Evolutionary conservation across 2,888 invertebrate genomes (phyloP).

Genomic region (Drosophila ezoana): DNA sequence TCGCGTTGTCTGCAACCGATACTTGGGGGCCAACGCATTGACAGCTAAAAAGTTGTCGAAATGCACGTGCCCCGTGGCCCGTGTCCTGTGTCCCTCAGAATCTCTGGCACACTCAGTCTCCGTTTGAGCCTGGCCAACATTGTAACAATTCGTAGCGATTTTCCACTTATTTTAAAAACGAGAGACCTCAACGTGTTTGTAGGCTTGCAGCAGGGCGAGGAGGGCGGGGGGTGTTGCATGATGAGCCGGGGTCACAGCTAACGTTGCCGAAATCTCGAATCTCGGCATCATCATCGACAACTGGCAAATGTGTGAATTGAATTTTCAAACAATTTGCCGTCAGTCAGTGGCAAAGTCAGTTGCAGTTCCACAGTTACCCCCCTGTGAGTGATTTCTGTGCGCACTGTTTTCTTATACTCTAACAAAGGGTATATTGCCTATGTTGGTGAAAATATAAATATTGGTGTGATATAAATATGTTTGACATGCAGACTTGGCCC

Average conservation of each 20-base stretch:
- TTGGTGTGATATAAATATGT: too few relatives aligned
- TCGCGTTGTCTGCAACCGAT: slow-evolving; percentile 67
- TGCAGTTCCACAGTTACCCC: slow-evolving; percentile 28
- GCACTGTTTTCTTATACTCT: slow-evolving; percentile 13
- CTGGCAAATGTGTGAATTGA: slow-evolving; percentile 83
- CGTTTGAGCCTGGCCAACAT: slow-evolving; percentile 46
- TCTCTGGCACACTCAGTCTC: slow-evolving; percentile 34
- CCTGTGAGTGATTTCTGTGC: slow-evolving; percentile 20
- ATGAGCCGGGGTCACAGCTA: slow-evolving; percentile 55
- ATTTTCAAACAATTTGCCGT: slow-evolving; percentile 80
- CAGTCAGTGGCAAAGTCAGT: slow-evolving; percentile 52
- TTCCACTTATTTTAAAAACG: slow-evolving; percentile 76
- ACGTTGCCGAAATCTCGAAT: slow-evolving; percentile 60
- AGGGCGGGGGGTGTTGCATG: slow-evolving; percentile 19
- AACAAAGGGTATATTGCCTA: not conserved
- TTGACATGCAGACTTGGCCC: too few relatives aligned
- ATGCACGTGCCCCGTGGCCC: slow-evolving; percentile 46
- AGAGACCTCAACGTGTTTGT: slow-evolving; percentile 8
- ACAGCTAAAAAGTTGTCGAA: slow-evolving; percentile 37
- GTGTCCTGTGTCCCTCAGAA: slow-evolving; percentile 19
- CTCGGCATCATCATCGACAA: slow-evolving; percentile 81
- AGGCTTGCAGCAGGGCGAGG: slow-evolving; percentile 5
- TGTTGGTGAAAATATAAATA: too few relatives aligned
- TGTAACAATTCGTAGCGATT: slow-evolving; percentile 80
- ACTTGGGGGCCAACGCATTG: slow-evolving; percentile 45